Base-by-base conservation (phyloP, 2,113 vertebrate genomes). In the Chlamydotis undulata region DNA sequence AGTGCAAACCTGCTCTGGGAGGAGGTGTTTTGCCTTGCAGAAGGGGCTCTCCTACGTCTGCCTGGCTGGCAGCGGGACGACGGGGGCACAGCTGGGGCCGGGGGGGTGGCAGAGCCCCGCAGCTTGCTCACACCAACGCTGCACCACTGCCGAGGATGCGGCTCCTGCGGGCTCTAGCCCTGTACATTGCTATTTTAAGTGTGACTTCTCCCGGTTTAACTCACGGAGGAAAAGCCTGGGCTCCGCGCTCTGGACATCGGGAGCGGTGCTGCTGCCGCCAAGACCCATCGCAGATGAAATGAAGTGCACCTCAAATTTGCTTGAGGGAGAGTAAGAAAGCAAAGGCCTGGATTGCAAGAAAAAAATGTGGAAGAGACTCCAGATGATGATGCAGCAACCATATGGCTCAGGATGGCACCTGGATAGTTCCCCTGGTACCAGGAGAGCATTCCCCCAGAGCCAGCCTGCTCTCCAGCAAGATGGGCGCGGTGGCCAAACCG, bases 401-500 rank as follows among this genome's bases (percentile, higher is more conserved):
- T 31, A 18, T 1, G 4, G 82, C 64, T 47, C 33, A 24, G 69
- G 73, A 50, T 0, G 4, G 85, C 71, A 49, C 26, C 64, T 49
- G 89, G 37, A 60, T 21, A 33, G 71, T 10, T 7, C 31, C 28
- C 52, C 8, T 1, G 1, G 59, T 9, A 26, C 2, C 60, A 25
- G 69, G 53, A 71, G 59, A 49, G n/a, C 49, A 7, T n/a, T 15
- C 4, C 23, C 14, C 16, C 1, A 1, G 59, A 56, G 43, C 37
- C 70, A 64, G n/a, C 39, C n/a, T 55, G 59, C 33, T 47, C 11
- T 71, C 26, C 21, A 55, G 50, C 52, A 9, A 26, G 25, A 67
- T 0, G 0, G 61, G 23, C 1, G 0, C 5, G 25, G 57, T 24
- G 71, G 83, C 64, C 2, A 0, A 52, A 23, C 50, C 1, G 1